A percentile compares a stretch with the other conserved stretches of the same genome.
phyloP scores from a whole-genome alignment of 2,888 invertebrate genomes.

The Dynastes grantii region DNA sequence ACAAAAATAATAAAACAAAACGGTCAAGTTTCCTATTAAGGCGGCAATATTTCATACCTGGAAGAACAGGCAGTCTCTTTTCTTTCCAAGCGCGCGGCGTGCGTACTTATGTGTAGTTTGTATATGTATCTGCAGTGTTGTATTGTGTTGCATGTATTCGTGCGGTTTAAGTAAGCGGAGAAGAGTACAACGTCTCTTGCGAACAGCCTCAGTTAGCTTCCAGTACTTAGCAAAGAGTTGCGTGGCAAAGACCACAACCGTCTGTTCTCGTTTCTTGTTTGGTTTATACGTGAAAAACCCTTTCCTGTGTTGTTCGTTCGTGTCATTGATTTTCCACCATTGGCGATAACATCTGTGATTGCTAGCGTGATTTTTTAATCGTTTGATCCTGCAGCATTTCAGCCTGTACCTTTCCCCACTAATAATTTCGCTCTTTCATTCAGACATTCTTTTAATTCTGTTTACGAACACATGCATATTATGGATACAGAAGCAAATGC shows the following conservation, averaged over 20 bases:
- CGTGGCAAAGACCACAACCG: slow-evolving; percentile 61
- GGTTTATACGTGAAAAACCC: slow-evolving; percentile 61
- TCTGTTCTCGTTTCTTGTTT: slow-evolving; percentile 51
- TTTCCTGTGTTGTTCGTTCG: slow-evolving; percentile 50
- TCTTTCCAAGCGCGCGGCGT: slow-evolving; percentile 27
- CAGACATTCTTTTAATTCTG: slow-evolving; percentile 12
- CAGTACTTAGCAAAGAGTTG: slow-evolving; percentile 54
- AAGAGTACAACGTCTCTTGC: slow-evolving; percentile 42
- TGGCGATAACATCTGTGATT: slow-evolving; percentile 35
- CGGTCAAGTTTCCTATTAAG: slow-evolving; percentile 54
- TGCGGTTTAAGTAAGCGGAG: slow-evolving; percentile 45
- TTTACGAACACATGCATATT: slow-evolving; percentile 8
- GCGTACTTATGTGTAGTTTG: slow-evolving; percentile 17
- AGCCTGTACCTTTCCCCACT: slow-evolving; percentile 12
- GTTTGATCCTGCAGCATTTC: slow-evolving; percentile 3
- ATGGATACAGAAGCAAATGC: slow-evolving; percentile 13
- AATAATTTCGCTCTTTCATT: slow-evolving; percentile 8
- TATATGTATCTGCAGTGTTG: slow-evolving; percentile 32
- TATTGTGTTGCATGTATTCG: slow-evolving; percentile 37
- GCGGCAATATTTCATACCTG: slow-evolving; percentile 53
- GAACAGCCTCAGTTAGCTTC: slow-evolving; percentile 45
- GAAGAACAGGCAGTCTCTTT: slow-evolving; percentile 47
- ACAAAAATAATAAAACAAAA: slow-evolving; percentile 54
- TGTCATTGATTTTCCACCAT: slow-evolving; percentile 25
- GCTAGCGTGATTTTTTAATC: slow-evolving; percentile 24